A percentile compares a stretch with the other conserved stretches of the same genome.
Conservation (phyloP, 2,113 vertebrate species). For the Zosterops pallidus region DNA sequence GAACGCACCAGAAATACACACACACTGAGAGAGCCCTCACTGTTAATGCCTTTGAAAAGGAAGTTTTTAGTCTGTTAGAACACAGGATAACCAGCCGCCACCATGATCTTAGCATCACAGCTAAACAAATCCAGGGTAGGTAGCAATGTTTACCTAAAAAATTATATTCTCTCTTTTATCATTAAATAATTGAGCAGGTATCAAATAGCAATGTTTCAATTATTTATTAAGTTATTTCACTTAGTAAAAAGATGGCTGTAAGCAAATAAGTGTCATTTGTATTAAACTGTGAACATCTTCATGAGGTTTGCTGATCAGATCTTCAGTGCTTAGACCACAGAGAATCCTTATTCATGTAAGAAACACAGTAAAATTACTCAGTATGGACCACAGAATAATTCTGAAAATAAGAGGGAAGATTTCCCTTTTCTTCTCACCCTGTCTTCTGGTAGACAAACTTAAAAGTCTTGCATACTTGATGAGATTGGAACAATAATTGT, state of each 20-base stretch:
- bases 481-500: not conserved
- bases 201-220: slow-evolving; percentile 71
- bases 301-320: slow-evolving; percentile 26
- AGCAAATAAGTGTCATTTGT: slow-evolving; percentile 67
- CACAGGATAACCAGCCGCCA: not conserved
- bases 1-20: not conserved
- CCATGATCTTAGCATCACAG: slow-evolving; percentile 8
- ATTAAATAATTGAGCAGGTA: slow-evolving; percentile 73
- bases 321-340: not conserved
- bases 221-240: slow-evolving; percentile 71
- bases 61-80: not conserved
- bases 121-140: slow-evolving; percentile 55
- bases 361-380: not conserved
- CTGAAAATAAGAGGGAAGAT: not conserved
- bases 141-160: slow-evolving; percentile 63
- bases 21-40: not conserved
- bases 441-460: not conserved
- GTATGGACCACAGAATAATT: not conserved
- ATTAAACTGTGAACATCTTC: slow-evolving; percentile 46
- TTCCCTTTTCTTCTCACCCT: not conserved
- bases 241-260: slow-evolving; percentile 64
- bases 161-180: slow-evolving; percentile 57
- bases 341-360: not conserved
- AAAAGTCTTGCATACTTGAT: not conserved
- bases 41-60: not conserved